Percentiles rank a stretch among this genome's conserved stretches.
phyloP scores from a whole-genome alignment of 1,140 invertebrate species.

The Drosophila eugracilis region DNA sequence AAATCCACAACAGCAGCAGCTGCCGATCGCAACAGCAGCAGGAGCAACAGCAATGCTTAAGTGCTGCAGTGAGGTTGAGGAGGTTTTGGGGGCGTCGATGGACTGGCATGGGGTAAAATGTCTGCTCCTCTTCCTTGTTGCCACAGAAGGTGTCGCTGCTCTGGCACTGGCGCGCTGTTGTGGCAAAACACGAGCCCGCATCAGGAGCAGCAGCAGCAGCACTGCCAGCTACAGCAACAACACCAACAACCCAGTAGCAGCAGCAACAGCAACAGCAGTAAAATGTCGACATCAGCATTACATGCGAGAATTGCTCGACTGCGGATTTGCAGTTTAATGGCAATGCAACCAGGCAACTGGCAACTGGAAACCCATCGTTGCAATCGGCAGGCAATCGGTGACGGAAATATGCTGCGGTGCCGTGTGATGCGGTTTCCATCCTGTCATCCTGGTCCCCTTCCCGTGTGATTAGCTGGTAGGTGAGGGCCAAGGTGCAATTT shows the following conservation, averaged over 20 bases:
- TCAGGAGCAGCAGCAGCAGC: slow-evolving; percentile 47
- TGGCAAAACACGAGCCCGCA: slow-evolving; percentile 72
- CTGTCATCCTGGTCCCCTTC: slow-evolving; percentile 11
- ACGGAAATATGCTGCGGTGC: slow-evolving; percentile 57
- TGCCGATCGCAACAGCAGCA: slow-evolving; percentile 54
- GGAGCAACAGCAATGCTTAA: slow-evolving; percentile 56
- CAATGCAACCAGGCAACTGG: slow-evolving; percentile 51
- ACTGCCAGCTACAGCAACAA: slow-evolving; percentile 20
- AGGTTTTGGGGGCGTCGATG: not conserved
- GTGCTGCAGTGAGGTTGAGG: slow-evolving; percentile 36
- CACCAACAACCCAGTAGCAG: slow-evolving; percentile 32
- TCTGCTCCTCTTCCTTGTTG: slow-evolving; percentile 65
- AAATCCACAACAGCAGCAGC: slow-evolving; percentile 46
- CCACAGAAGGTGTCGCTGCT: slow-evolving; percentile 74
- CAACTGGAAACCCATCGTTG: slow-evolving; percentile 21
- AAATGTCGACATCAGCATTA: slow-evolving; percentile 81
- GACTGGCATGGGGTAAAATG: slow-evolving; percentile 21
- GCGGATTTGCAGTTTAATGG: slow-evolving; percentile 79
- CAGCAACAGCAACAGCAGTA: slow-evolving; percentile 47
- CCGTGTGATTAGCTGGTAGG: slow-evolving; percentile 29
- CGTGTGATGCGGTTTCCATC: slow-evolving; percentile 52
- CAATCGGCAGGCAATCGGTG: slow-evolving; percentile 59
- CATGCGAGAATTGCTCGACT: slow-evolving; percentile 76
- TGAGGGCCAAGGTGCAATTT: slow-evolving; percentile 11
- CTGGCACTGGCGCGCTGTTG: slow-evolving; percentile 51